Conservation (phyloP, 2,888 invertebrate species). For the Diogma glabrata region DNA sequence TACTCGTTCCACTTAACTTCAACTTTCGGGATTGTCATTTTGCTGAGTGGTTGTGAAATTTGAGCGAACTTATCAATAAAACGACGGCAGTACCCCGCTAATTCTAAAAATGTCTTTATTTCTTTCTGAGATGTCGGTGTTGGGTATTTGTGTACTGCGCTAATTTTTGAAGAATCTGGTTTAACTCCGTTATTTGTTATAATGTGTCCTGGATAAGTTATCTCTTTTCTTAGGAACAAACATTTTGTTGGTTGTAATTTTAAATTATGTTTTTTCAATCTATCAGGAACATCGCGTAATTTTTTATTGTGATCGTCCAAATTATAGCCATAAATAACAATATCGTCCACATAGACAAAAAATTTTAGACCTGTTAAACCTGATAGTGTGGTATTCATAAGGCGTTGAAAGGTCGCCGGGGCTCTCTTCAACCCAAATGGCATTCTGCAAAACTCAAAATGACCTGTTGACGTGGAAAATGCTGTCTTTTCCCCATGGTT, state of each 20-base stretch:
- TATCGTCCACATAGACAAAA: not conserved
- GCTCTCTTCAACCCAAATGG: too few relatives aligned
- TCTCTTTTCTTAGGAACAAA: not conserved
- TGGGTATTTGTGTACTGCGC: not conserved
- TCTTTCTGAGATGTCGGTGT: not conserved
- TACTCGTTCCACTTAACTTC: not conserved
- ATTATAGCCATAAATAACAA: too few relatives aligned
- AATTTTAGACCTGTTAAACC: not conserved
- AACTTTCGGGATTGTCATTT: not conserved
- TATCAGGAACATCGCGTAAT: not conserved
- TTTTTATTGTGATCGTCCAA: not conserved
- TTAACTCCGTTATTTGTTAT: not conserved
- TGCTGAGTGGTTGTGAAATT: too few relatives aligned
- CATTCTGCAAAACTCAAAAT: too few relatives aligned
- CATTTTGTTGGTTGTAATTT: not conserved
- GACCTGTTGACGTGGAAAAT: too few relatives aligned
- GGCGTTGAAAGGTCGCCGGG: too few relatives aligned
- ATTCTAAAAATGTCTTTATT: not conserved
- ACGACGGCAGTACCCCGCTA: not conserved
- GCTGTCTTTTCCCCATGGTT: too few relatives aligned
- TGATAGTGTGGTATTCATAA: not conserved
- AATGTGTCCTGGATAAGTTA: not conserved
- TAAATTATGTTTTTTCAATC: not conserved
- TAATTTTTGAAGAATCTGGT: not conserved
- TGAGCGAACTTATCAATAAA: not conserved